Evolutionary conservation across 2,797 vertebrate genomes (phyloP).

Genomic region (Euphonia xanthogaster): DNA sequence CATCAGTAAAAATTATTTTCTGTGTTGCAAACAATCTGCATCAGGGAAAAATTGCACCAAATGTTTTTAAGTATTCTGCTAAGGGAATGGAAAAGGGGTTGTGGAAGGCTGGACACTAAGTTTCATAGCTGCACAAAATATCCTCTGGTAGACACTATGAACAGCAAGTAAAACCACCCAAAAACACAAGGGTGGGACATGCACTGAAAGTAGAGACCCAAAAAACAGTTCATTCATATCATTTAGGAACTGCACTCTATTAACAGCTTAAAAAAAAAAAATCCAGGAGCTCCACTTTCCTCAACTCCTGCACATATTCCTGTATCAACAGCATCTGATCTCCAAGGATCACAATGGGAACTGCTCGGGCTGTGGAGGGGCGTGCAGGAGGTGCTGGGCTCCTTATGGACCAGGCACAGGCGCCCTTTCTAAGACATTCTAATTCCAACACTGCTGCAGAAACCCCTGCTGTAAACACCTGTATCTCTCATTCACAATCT

Average conservation of each 20-base stretch:
- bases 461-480: background rate
- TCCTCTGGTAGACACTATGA: fast-evolving
- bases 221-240: background rate
- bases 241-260: background rate
- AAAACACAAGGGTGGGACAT: background rate
- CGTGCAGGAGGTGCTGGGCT: fast-evolving
- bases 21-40: background rate
- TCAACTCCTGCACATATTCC: background rate
- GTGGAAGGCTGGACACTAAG: background rate
- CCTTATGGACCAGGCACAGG: fast-evolving
- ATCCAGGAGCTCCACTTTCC: background rate
- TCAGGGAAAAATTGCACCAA: background rate
- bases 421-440: background rate
- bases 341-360: fast-evolving
- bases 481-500: background rate
- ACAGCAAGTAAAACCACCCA: background rate
- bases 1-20: background rate
- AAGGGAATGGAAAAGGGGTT: background rate
- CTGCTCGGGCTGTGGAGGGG: fast-evolving
- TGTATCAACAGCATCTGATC: background rate
- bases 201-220: fast-evolving
- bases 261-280: background rate
- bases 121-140: background rate
- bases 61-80: background rate
- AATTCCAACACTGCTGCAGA: background rate